phyloP scores from a whole-genome alignment of 2,113 vertebrate genomes.

The Phaetusa simplex region DNA sequence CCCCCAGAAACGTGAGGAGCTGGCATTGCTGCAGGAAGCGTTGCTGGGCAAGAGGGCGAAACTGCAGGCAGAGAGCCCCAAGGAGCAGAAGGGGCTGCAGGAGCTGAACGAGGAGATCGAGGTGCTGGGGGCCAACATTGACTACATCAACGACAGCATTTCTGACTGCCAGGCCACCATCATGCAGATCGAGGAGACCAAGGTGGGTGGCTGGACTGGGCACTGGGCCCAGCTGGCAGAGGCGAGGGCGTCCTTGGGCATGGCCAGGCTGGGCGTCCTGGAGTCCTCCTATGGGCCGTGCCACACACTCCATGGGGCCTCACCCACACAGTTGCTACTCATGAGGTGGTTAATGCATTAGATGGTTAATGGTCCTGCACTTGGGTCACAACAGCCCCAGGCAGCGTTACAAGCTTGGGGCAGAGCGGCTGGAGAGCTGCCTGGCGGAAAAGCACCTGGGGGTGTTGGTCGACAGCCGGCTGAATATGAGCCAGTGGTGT shows the following conservation, averaged over 20 bases:
- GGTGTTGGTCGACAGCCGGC: too few relatives aligned
- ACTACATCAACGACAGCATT: constrained; percentile 96
- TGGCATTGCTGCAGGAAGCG: constrained; percentile 87
- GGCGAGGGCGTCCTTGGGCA: background rate
- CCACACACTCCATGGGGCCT: background rate
- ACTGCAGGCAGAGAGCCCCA: constrained; percentile 83
- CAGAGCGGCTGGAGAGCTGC: too few relatives aligned
- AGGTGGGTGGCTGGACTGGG: constrained; percentile 70
- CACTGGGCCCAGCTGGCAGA: background rate
- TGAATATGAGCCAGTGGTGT: too few relatives aligned
- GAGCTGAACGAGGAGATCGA: constrained; percentile 94
- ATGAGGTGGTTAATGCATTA: background rate
- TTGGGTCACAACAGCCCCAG: too few relatives aligned
- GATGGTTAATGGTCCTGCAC: too few relatives aligned
- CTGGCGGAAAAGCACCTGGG: too few relatives aligned
- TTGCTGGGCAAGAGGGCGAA: constrained; percentile 84
- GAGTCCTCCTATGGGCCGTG: background rate
- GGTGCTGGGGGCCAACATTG: constrained; percentile 93
- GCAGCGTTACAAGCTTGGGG: too few relatives aligned
- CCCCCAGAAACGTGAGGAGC: constrained; percentile 94
- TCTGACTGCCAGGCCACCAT: constrained; percentile 97
- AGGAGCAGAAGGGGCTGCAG: constrained; percentile 86
- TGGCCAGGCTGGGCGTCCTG: background rate
- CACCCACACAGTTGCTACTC: background rate
- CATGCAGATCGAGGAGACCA: constrained; percentile 96